phyloP scores from a whole-genome alignment of 2,113 vertebrate genomes.

The Vimba vimba region DNA sequence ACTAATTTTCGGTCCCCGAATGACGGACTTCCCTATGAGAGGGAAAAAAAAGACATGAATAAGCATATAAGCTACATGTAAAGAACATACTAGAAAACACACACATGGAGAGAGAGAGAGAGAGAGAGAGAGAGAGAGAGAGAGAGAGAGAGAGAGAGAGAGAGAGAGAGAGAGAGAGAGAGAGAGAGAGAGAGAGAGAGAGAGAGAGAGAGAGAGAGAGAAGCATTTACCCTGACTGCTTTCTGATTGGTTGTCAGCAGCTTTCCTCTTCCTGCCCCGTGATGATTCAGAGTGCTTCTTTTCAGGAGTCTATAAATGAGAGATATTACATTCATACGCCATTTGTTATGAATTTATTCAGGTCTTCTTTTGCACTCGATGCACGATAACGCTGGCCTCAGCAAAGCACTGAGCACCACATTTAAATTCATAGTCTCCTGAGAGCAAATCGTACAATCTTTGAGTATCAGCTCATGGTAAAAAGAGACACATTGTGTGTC shows the following conservation, averaged over 20 bases:
- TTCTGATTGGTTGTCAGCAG: slow-evolving; percentile 95
- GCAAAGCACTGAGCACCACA: slow-evolving; percentile 12
- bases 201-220: neutral
- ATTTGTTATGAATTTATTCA: slow-evolving; percentile 31
- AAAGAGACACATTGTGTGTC: slow-evolving; percentile 9
- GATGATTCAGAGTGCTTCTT: slow-evolving; percentile 95
- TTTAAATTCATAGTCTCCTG: slow-evolving; percentile 26
- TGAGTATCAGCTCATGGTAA: slow-evolving; percentile 5
- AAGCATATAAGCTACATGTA: neutral
- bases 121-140: neutral
- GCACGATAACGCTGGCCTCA: slow-evolving; percentile 19
- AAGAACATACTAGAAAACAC: slow-evolving; percentile 23
- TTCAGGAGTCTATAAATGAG: slow-evolving; percentile 88
- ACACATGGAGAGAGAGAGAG: neutral
- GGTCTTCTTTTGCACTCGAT: slow-evolving; percentile 17
- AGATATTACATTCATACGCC: slow-evolving; percentile 19
- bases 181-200: neutral
- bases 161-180: neutral
- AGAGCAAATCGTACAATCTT: neutral
- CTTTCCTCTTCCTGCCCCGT: slow-evolving; percentile 96
- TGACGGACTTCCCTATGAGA: slow-evolving; percentile 86
- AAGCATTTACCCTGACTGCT: slow-evolving; percentile 91
- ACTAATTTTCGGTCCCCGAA: slow-evolving; percentile 96
- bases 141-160: neutral
- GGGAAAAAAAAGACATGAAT: neutral